Conservation (phyloP, 1,140 invertebrate genomes). For the Ephestia elutella region DNA sequence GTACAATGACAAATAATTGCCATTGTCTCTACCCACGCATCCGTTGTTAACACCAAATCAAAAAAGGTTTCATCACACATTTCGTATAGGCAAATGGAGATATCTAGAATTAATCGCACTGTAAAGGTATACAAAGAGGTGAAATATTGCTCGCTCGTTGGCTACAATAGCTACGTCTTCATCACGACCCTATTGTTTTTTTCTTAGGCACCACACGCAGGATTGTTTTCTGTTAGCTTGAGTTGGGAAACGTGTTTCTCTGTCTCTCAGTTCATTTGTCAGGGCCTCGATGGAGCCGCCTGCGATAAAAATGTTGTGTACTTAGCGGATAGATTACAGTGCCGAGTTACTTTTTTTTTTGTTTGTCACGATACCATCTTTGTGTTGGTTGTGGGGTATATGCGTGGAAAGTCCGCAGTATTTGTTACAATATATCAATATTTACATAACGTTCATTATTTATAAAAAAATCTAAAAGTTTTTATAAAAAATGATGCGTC, state of each 20-base stretch:
- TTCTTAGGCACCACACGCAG: slow-evolving; percentile 56
- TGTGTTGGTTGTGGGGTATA: slow-evolving; percentile 8
- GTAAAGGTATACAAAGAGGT: slow-evolving; percentile 68
- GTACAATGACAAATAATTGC: slow-evolving; percentile 7
- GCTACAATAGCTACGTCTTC: slow-evolving; percentile 72
- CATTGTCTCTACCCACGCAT: slow-evolving; percentile 23
- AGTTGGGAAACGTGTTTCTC: slow-evolving; percentile 59
- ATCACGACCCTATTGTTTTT: slow-evolving; percentile 71
- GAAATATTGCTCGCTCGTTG: slow-evolving; percentile 68
- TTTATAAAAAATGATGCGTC: not conserved
- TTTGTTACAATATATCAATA: not conserved
- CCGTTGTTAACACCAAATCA: slow-evolving; percentile 46
- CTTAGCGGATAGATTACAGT: slow-evolving; percentile 7
- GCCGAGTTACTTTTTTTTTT: slow-evolving; percentile 15
- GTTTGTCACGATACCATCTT: slow-evolving; percentile 17
- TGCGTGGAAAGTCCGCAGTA: not conserved
- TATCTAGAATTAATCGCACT: slow-evolving; percentile 72
- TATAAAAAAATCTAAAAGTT: not conserved
- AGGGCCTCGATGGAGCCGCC: slow-evolving; percentile 15
- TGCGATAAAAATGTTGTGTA: slow-evolving; percentile 5
- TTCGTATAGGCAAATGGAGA: slow-evolving; percentile 66
- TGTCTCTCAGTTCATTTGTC: slow-evolving; percentile 50
- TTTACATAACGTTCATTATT: not conserved
- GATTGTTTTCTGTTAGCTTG: slow-evolving; percentile 61
- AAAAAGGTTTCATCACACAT: slow-evolving; percentile 70